Conservation (phyloP, 2,888 invertebrate genomes). For the Linyphia triangularis region DNA sequence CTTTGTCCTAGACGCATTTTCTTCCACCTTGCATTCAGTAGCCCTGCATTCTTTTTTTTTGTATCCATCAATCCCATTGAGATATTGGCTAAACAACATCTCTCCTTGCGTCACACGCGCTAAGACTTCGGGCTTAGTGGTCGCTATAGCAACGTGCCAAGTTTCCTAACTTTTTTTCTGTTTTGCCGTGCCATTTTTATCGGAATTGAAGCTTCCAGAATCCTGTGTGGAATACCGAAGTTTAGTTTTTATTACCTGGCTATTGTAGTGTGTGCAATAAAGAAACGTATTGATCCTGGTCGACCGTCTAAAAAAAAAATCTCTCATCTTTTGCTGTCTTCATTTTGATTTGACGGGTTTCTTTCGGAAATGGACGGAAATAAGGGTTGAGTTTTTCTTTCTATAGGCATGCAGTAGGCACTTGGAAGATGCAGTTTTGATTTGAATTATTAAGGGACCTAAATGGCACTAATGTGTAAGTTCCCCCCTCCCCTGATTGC, state of each 20-base stretch:
- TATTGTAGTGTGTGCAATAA: conserved; percentile 41
- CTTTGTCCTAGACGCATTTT: not conserved
- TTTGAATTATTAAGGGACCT: no score
- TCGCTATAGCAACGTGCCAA: conserved; percentile 53
- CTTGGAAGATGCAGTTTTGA: no score
- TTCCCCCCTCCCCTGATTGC: no score
- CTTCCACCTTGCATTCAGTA: not conserved
- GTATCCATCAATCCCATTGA: conserved; percentile 39
- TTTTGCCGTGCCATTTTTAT: conserved; percentile 9
- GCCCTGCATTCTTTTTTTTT: not conserved
- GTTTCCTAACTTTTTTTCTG: conserved; percentile 26
- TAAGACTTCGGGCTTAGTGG: conserved; percentile 61
- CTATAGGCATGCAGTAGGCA: no score
- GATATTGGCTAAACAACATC: conserved; percentile 62
- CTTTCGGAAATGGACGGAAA: no score
- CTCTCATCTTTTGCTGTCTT: conserved; percentile 3
- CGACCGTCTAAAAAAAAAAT: not conserved
- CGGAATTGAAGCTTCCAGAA: conserved; percentile 35
- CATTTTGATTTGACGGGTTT: conserved; percentile 16
- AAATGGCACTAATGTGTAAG: no score
- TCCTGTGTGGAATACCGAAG: conserved; percentile 34
- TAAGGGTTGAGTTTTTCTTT: no score
- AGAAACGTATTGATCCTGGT: conserved; percentile 32
- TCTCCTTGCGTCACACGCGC: conserved; percentile 1
- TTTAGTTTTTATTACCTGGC: conserved; percentile 65